A percentile compares a stretch with the other conserved stretches of the same genome.
These are phyloP conservation scores for Diarsia rubi DNA, from an alignment of 2,888 invertebrate genomes.

Conservation along the genomic window DNA sequence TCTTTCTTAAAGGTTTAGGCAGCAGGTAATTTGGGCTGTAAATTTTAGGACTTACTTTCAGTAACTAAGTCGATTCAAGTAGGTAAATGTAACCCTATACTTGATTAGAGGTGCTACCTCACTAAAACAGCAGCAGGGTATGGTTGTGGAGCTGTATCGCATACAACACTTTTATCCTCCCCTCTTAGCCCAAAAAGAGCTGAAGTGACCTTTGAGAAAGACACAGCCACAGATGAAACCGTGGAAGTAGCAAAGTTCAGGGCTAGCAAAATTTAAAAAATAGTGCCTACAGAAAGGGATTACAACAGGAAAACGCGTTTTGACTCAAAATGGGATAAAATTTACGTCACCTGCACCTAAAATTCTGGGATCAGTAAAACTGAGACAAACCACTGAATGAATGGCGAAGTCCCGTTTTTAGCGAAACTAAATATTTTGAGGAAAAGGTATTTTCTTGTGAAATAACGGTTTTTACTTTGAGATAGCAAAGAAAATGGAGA, in stretches of 20 bases:
- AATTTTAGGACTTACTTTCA: not conserved
- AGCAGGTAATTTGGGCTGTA: not conserved
- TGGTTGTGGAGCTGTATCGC: too few relatives aligned
- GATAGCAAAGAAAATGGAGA: too few relatives aligned
- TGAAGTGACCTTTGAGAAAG: too few relatives aligned
- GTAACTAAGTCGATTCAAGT: not conserved
- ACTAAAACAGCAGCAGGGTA: too few relatives aligned
- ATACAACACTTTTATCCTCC: too few relatives aligned
- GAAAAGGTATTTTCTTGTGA: too few relatives aligned
- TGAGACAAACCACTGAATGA: not conserved
- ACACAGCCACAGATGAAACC: too few relatives aligned
- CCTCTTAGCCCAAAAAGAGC: too few relatives aligned
- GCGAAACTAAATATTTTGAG: not conserved
- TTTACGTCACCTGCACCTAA: not conserved
- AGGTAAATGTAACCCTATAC: too few relatives aligned
- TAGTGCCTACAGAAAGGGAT: not conserved
- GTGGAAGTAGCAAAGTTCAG: not conserved
- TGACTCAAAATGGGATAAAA: not conserved
- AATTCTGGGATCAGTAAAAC: not conserved
- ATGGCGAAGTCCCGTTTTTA: not conserved
- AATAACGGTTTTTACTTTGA: too few relatives aligned
- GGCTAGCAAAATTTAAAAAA: too few relatives aligned
- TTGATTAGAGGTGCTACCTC: too few relatives aligned
- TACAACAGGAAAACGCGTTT: not conserved
- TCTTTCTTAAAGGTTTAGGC: not conserved